Conservation (phyloP, 2,797 vertebrate genomes). For the Fundulus diaphanus region DNA sequence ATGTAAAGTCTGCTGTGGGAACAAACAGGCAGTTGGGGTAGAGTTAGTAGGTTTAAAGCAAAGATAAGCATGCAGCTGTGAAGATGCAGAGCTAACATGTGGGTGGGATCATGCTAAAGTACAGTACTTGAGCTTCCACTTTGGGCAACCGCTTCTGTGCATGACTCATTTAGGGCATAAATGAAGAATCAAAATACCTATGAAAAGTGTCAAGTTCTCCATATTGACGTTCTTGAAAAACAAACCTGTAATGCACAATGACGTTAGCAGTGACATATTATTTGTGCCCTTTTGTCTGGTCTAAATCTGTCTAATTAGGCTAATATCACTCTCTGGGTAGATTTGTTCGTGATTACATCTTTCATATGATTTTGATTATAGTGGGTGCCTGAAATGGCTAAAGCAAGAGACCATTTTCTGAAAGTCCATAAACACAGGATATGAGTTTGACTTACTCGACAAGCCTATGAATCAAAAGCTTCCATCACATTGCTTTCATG, state of each 20-base stretch:
- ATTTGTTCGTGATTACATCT: background rate
- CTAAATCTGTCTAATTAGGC: background rate
- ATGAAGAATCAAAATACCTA: conserved; percentile 34
- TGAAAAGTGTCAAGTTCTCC: conserved; percentile 19
- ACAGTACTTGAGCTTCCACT: conserved; percentile 67
- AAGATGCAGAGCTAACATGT: conserved; percentile 35
- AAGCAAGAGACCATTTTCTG: conserved; percentile 27
- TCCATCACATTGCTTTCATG: conserved; percentile 28
- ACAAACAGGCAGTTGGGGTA: conserved; percentile 36
- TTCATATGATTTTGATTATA: conserved; percentile 10
- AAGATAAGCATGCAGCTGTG: conserved; percentile 12
- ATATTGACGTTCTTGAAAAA: conserved; percentile 7
- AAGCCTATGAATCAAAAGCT: conserved; percentile 23
- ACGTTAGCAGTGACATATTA: conserved; percentile 27
- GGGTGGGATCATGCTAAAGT: conserved; percentile 38
- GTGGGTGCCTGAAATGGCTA: background rate
- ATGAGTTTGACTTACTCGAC: conserved; percentile 25
- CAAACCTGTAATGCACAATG: conserved; percentile 16
- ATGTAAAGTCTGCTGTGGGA: conserved; percentile 9
- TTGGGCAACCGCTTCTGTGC: conserved; percentile 52
- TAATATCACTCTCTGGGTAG: background rate
- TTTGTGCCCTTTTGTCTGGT: background rate
- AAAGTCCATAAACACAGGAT: conserved; percentile 33
- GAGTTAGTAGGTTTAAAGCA: conserved; percentile 28
- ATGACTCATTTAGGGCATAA: conserved; percentile 57